Evolutionary conservation across 2,797 vertebrate genomes (phyloP).

Genomic region (Oreochromis mossambicus): DNA sequence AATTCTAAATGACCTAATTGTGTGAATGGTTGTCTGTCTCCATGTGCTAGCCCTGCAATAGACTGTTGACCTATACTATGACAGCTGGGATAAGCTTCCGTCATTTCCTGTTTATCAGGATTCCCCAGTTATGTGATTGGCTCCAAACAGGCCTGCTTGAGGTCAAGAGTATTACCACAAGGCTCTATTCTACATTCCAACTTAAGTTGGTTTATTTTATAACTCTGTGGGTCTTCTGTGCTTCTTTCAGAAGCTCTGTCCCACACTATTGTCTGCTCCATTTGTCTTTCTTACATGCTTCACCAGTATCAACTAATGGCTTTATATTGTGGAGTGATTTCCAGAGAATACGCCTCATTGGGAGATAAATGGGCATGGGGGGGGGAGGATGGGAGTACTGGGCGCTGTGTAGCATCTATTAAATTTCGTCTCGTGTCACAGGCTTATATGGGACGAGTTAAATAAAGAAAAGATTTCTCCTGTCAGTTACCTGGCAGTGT

Average conservation of each 20-base stretch:
- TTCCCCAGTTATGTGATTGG: neutral
- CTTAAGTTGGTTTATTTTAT: neutral
- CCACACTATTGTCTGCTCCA: neutral
- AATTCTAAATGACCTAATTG: neutral
- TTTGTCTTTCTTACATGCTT: slow-evolving; percentile 29
- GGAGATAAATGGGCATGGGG: neutral
- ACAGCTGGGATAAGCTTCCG: neutral
- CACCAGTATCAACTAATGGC: slow-evolving; percentile 12
- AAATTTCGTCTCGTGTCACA: neutral
- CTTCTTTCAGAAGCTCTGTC: neutral
- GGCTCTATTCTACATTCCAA: neutral
- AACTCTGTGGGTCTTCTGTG: neutral
- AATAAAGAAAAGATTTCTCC: neutral
- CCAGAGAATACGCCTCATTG: neutral
- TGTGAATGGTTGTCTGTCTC: neutral
- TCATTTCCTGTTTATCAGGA: neutral
- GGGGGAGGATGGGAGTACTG: neutral
- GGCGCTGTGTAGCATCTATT: neutral
- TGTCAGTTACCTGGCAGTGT: neutral
- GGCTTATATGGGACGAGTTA: neutral
- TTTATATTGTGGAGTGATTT: slow-evolving; percentile 25
- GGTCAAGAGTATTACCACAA: neutral
- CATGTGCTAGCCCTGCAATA: neutral
- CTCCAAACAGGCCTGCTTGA: neutral
- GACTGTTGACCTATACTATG: neutral